Conservation (phyloP, 1,140 invertebrate species). For the Temnothorax curvispinosus region DNA sequence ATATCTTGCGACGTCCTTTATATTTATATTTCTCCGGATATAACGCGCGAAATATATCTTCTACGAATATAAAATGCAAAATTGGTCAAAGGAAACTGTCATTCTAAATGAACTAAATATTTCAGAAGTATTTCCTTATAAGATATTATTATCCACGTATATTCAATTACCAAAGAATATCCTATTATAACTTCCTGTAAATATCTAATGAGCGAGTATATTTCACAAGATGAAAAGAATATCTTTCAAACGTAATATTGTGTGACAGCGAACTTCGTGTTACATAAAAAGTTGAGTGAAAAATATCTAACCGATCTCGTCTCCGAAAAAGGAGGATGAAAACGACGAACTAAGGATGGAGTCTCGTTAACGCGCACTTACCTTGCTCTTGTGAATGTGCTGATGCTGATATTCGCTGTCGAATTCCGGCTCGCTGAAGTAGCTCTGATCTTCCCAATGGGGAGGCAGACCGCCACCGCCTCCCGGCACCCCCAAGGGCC, state of each 20-base stretch:
- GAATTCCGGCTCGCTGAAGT: conserved; percentile 97
- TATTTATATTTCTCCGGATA: not conserved
- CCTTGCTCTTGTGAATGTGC: conserved; percentile 97
- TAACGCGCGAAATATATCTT: too few relatives aligned
- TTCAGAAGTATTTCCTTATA: not conserved
- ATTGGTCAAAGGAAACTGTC: not conserved
- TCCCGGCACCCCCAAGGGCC: conserved; percentile 83
- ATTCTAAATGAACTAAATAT: not conserved
- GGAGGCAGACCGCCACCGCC: conserved; percentile 81
- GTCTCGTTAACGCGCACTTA: conserved; percentile 84
- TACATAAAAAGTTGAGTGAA: not conserved
- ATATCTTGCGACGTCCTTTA: not conserved
- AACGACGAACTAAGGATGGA: not conserved
- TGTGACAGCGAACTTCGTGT: not conserved
- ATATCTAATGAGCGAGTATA: not conserved
- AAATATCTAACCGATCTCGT: not conserved
- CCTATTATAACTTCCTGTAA: not conserved
- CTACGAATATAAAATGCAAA: not conserved
- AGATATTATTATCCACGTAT: not conserved
- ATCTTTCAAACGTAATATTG: not conserved
- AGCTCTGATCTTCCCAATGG: conserved; percentile 92
- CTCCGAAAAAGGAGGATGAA: not conserved
- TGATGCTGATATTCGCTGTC: conserved; percentile 97
- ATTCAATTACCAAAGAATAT: not conserved
- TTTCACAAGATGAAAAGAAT: not conserved